These are phyloP conservation scores for Megaleporinus macrocephalus DNA, from an alignment of 2,113 vertebrate species.

Conservation along the genomic window DNA sequence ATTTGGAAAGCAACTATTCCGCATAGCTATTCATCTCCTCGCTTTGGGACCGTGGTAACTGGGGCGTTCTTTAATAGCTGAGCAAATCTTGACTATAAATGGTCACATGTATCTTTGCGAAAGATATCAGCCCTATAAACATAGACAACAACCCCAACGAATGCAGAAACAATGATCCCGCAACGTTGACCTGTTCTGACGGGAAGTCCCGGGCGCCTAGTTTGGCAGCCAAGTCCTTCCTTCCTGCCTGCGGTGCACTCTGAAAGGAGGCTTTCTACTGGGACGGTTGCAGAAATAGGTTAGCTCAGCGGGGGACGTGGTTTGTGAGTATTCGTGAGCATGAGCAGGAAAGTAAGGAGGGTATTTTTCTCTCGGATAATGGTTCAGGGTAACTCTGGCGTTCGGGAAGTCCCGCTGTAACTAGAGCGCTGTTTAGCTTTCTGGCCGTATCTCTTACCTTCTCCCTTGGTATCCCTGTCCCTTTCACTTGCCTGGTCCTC, in stretches of 20 bases:
- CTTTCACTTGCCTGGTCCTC: not conserved
- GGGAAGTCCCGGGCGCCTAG: conserved; percentile 5
- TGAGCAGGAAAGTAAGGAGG: not conserved
- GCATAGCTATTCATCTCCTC: not conserved
- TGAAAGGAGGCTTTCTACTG: conserved; percentile 10
- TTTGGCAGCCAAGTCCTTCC: conserved; percentile 1
- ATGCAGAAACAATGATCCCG: not conserved
- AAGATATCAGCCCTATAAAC: not conserved
- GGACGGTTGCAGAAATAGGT: conserved; percentile 3
- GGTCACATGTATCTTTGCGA: not conserved
- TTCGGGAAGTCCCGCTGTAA: not conserved
- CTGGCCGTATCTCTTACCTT: not conserved
- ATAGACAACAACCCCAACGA: not conserved
- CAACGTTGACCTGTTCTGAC: not conserved
- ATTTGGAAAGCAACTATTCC: not conserved
- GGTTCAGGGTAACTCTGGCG: not conserved
- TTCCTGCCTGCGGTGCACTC: conserved; percentile 7
- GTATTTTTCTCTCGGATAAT: not conserved
- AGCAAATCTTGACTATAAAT: not conserved
- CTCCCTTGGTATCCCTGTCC: not conserved
- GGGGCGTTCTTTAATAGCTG: no score
- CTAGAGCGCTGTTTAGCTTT: not conserved
- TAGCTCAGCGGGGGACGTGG: not conserved
- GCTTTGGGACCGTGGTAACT: not conserved
- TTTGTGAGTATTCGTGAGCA: not conserved